Evolutionary conservation across 1,140 invertebrate genomes (phyloP), one percentile per base, ranked within the genome.

Genomic region (Lycorma delicatula): DNA sequence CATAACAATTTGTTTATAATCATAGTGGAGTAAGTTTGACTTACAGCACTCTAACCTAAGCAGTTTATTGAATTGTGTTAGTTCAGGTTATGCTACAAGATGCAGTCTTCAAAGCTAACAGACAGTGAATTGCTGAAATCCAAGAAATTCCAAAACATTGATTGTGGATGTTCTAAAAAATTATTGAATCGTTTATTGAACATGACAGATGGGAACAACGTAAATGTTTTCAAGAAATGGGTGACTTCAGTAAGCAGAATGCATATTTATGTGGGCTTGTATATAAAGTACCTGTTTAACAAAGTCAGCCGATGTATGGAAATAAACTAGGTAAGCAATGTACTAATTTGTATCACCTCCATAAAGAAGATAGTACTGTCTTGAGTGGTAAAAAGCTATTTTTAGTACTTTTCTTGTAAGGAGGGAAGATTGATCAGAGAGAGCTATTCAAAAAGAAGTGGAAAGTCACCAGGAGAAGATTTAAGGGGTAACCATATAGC

Each of bases 21-120:
- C 56, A 57, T 28, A 57, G 56, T 57, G 56, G 20, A 13, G 56
- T 51, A 57, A 57, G 56, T 57, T 27, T 23, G 46, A 57, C 56
- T 52, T 57, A 27, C 56, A 50, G 46, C 56, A 50, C 7, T 57
- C 3, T 57, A 23, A 11, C 47, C 47, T 22, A 12, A n/a, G 27
- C 9, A 16, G 27, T 29, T 13, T n/a, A 22, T n/a, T 22, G 12
- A 27, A 11, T n/a, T 52, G 27, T 12, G 6, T 16, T n/a, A 29
- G 49, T 52, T 28, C 49, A 52, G 22, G 49, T n/a, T n/a, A n/a
- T n/a, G 49, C 27, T 52, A 28, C 31, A 3, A 27, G 20, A 20
- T 3, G 6, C 27, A 52, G 31, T 28, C 49, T 11, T 29, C 31
- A 3, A 52, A 52, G 27, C 49, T 28, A 29, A 3, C 16, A 3